Conservation (phyloP, 2,797 vertebrate genomes). For the Chelonia mydas region DNA sequence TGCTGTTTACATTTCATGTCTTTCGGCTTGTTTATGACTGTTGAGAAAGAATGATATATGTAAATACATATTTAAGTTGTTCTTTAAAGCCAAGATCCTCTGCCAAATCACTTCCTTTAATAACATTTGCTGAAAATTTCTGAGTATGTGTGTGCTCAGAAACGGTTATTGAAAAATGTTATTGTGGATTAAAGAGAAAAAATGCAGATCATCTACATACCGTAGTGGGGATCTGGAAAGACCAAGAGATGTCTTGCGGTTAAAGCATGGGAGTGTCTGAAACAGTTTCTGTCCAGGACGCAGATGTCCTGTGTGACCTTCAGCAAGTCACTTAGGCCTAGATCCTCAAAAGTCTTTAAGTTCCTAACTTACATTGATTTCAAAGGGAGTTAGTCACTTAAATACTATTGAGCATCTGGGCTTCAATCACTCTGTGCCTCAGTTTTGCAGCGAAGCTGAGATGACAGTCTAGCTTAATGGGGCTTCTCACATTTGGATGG, state of each 20-base stretch:
- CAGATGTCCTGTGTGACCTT: background rate
- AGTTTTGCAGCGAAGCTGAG: background rate
- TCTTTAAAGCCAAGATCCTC: background rate
- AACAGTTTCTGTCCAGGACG: background rate
- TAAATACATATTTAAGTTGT: conserved; percentile 27
- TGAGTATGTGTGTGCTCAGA: background rate
- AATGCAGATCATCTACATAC: background rate
- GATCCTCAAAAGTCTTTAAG: background rate
- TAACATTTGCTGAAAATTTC: background rate
- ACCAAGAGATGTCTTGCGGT: background rate
- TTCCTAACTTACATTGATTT: background rate
- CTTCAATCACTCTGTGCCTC: background rate
- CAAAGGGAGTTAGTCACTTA: background rate
- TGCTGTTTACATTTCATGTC: background rate
- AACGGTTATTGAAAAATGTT: background rate
- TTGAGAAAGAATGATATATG: background rate
- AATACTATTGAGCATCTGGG: background rate
- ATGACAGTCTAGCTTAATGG: background rate
- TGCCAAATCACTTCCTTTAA: background rate
- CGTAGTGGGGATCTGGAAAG: background rate
- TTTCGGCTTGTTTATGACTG: conserved; percentile 38
- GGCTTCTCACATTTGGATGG: background rate
- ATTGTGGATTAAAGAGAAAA: conserved; percentile 4
- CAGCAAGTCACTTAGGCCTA: background rate
- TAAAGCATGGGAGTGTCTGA: background rate